Conservation (phyloP, 2,113 vertebrate species). For the Prietella phreatophila region DNA sequence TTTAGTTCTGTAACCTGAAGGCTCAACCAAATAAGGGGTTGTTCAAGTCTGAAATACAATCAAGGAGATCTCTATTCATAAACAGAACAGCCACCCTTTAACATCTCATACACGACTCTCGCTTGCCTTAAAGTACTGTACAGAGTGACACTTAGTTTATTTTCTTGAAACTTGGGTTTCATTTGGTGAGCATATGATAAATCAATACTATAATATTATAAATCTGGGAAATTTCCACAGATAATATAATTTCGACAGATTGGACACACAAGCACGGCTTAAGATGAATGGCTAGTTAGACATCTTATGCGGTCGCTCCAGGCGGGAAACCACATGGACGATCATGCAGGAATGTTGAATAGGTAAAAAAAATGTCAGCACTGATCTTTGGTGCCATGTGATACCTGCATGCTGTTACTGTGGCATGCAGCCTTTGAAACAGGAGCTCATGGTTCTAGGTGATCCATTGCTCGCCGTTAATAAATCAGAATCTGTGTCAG, state of each 20-base stretch:
- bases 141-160: background rate
- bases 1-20: background rate
- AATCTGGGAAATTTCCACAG: background rate
- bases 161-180: constrained; percentile 3
- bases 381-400: background rate
- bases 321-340: background rate
- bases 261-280: background rate
- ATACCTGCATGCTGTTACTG: background rate
- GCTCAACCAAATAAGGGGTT: constrained; percentile 45
- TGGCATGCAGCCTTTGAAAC: constrained; percentile 19
- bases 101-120: background rate
- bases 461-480: background rate
- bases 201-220: background rate
- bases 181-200: background rate
- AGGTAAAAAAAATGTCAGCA: constrained; percentile 5
- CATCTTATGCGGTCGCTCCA: background rate
- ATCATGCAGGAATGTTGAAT: constrained; percentile 3
- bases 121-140: background rate
- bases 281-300: background rate
- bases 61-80: constrained; percentile 21
- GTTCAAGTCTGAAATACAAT: constrained; percentile 38
- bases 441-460: constrained; percentile 11
- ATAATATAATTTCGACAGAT: constrained; percentile 3
- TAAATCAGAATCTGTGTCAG: background rate
- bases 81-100: constrained; percentile 35